Base-by-base conservation (phyloP, 1,140 invertebrate species). In the Rhopalosiphum maidis region DNA sequence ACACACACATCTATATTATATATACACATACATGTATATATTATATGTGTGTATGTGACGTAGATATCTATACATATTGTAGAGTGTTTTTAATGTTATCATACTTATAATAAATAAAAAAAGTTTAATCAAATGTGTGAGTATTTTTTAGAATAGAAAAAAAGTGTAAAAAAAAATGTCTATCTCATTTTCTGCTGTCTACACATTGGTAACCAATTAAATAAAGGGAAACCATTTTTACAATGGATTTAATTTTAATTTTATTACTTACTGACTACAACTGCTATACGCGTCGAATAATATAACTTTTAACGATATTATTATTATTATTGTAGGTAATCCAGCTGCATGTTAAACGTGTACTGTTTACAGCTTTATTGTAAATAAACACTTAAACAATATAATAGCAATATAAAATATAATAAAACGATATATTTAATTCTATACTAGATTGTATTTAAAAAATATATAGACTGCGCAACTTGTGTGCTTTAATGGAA, bases 321-420 rank as follows among this genome's bases (percentile, higher is more conserved):
- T 68, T 68, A 25, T 60, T 55, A 68, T 68, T 68, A 68, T 68
- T n/a, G 55, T 60, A 60, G 30, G 55, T n/a, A 68, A 4, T n/a
- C 25, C 30, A n/a, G 4, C 60, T 21, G 15, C 15, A n/a, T n/a
- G 60, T 77, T 77, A n/a, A 21, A n/a, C 5, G 60, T 77, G 60
- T n/a, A 35, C 30, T 18, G 30, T 77, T n/a, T 18, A 77, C 60
- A n/a, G 15, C 30, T n/a, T n/a, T 6, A 77, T 4, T 77, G 15
- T 68, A 77, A 77, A 77, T n/a, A n/a, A 77, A 77, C 60, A 77
- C 60, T 77, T 77, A 77, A 77, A 77, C 60, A 77, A 77, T 68
- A 77, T 77, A n/a, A 77, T 77, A 68, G 60, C 60, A n/a, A 18
- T 68, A n/a, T 4, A 77, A 77, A 77, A n/a, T 77, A 18, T n/a